A percentile compares a stretch with the other conserved stretches of the same genome.
Conservation (phyloP, 2,113 vertebrate species). For the Phylloscopus whistleri region DNA sequence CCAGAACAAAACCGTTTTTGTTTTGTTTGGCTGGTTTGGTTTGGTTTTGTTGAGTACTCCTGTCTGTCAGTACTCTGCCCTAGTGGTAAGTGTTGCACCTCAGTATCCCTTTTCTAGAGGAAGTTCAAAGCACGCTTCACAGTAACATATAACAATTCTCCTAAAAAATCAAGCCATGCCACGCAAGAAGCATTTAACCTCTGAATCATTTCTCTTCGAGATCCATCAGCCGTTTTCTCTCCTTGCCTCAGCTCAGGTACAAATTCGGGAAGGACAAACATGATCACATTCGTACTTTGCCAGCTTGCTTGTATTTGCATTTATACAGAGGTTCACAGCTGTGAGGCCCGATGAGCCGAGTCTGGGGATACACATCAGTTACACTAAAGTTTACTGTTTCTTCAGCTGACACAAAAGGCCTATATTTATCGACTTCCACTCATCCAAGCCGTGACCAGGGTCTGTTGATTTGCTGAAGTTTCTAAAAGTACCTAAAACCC, state of each 20-base stretch:
- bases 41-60: neutral
- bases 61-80: fast-evolving
- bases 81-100: fast-evolving
- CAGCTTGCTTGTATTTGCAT: neutral
- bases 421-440: neutral
- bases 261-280: neutral
- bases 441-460: neutral
- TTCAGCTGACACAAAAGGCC: neutral
- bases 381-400: neutral
- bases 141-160: fast-evolving
- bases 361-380: neutral
- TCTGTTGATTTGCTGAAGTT: neutral
- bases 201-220: neutral
- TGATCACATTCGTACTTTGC: fast-evolving
- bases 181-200: fast-evolving
- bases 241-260: neutral
- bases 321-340: neutral
- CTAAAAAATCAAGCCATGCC: too few species aligned
- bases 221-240: neutral
- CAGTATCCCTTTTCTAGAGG: fast-evolving
- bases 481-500: neutral
- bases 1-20: fast-evolving
- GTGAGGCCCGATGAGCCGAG: neutral
- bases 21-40: neutral
- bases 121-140: neutral